Evolutionary conservation across 2,797 vertebrate species (phyloP).

Genomic region (Pelodytes ibericus): DNA sequence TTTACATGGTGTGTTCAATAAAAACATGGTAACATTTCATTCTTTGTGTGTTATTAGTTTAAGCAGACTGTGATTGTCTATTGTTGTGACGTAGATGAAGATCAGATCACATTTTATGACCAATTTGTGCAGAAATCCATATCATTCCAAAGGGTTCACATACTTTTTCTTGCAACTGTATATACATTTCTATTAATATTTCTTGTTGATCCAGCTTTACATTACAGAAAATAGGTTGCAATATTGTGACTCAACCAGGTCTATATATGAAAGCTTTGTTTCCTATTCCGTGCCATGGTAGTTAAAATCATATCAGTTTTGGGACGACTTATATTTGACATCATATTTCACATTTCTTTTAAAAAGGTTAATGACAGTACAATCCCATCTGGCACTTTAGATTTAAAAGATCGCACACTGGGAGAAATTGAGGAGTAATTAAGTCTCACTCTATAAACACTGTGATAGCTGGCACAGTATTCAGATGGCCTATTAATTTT

Average conservation of each 20-base stretch:
- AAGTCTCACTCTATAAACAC: constrained; percentile 51
- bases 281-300: constrained; percentile 35
- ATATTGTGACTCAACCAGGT: background rate
- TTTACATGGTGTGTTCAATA: too few species aligned
- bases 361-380: constrained; percentile 54
- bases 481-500: constrained; percentile 35
- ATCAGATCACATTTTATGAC: too few species aligned
- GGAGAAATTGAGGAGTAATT: constrained; percentile 49
- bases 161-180: too few species aligned
- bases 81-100: too few species aligned
- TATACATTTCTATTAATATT: background rate
- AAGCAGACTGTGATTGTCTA: too few species aligned
- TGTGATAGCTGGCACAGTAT: constrained; percentile 39
- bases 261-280: constrained; percentile 27
- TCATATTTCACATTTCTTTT: constrained; percentile 46
- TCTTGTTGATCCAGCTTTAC: background rate
- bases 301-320: constrained; percentile 48
- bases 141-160: too few species aligned
- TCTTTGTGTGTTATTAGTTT: too few species aligned
- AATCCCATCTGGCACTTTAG: constrained; percentile 54
- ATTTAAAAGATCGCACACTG: constrained; percentile 51
- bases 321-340: constrained; percentile 34
- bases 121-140: too few species aligned
- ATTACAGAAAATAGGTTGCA: background rate
- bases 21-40: too few species aligned